A percentile compares a stretch with the other conserved stretches of the same genome.
phyloP scores from a whole-genome alignment of 2,888 invertebrate genomes.

The Keiferia lycopersicella region DNA sequence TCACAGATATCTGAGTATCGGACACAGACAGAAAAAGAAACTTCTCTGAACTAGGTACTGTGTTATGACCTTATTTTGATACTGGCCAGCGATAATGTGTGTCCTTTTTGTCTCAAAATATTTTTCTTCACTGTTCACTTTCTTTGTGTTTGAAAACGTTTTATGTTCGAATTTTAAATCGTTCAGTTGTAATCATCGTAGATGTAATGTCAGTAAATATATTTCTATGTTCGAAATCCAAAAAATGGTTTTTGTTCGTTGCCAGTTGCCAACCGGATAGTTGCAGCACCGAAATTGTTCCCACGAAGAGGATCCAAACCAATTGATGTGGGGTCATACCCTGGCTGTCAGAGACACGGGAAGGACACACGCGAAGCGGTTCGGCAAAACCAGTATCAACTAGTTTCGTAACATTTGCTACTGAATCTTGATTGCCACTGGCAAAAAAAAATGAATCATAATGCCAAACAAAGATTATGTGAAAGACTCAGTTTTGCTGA shows the following conservation, averaged over 20 bases:
- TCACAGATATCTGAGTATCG: not conserved
- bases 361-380: not conserved
- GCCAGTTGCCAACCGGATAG: conserved; percentile 1
- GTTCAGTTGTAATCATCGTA: too few relatives aligned
- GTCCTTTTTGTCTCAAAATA: not conserved
- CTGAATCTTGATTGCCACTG: too few relatives aligned
- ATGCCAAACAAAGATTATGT: not conserved
- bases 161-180: too few relatives aligned
- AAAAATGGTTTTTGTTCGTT: not conserved
- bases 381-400: not conserved
- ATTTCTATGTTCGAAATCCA: too few relatives aligned
- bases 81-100: not conserved
- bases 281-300: not conserved
- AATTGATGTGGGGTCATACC: conserved; percentile 16
- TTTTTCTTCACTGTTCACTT: not conserved
- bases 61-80: not conserved
- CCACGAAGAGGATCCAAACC: conserved; percentile 11
- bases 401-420: not conserved
- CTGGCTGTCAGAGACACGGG: not conserved
- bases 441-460: too few relatives aligned
- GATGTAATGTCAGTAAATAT: too few relatives aligned
- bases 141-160: too few relatives aligned
- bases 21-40: not conserved
- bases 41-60: not conserved
- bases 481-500: not conserved